A percentile compares a stretch with the other conserved stretches of the same genome.
phyloP scores from a whole-genome alignment of 2,797 vertebrate genomes.

The Epinephelus malabaricus region DNA sequence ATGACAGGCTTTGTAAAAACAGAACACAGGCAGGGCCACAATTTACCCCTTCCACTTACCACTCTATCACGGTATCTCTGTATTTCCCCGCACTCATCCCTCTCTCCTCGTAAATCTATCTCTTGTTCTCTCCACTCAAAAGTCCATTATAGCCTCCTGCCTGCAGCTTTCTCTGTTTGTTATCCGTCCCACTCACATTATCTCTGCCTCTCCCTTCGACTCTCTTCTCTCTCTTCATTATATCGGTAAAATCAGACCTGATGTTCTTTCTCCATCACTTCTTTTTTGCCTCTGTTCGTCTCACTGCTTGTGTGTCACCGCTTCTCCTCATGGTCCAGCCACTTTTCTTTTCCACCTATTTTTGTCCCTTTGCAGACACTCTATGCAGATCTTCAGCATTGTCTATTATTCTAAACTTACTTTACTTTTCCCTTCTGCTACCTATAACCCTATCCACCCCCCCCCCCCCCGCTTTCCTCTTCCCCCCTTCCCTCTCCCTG shows the following conservation, averaged over 20 bases:
- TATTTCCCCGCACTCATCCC: conserved; percentile 66
- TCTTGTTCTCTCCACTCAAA: conserved; percentile 75
- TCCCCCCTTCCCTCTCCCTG: not conserved
- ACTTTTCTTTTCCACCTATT: conserved; percentile 37
- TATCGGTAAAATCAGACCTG: conserved; percentile 69
- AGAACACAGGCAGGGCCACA: conserved; percentile 57
- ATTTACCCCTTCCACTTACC: conserved; percentile 78
- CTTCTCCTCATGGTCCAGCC: conserved; percentile 21
- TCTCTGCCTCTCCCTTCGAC: conserved; percentile 56
- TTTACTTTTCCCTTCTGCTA: conserved; percentile 39
- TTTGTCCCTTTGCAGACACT: conserved; percentile 42
- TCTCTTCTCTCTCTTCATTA: conserved; percentile 77
- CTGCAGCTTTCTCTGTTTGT: conserved; percentile 73
- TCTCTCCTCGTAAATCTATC: conserved; percentile 76
- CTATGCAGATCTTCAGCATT: conserved; percentile 47
- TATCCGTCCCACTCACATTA: conserved; percentile 77
- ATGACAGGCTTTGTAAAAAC: conserved; percentile 74
- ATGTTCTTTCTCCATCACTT: conserved; percentile 58
- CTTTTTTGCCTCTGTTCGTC: conserved; percentile 10
- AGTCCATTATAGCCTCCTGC: conserved; percentile 79
- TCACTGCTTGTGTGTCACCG: not conserved
- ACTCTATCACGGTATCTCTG: conserved; percentile 66
- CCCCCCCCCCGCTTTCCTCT: conserved; percentile 9
- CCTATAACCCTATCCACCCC: conserved; percentile 20
- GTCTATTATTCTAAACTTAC: conserved; percentile 50